phyloP scores from a whole-genome alignment of 2,888 invertebrate genomes.

The Psylliodes chrysocephalus region DNA sequence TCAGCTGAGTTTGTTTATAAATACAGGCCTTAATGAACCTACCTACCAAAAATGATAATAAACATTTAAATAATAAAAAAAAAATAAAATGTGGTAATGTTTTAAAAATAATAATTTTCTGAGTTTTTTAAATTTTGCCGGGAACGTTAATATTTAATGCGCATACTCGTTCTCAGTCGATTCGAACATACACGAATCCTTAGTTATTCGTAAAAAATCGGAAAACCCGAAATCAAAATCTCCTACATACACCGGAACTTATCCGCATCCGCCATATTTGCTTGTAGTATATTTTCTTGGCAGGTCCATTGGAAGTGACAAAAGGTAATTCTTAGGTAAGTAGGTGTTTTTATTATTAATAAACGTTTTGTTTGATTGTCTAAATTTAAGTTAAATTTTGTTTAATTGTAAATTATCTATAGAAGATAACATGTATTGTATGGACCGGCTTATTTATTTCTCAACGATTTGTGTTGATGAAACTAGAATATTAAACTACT shows the following conservation, averaged over 20 bases:
- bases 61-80: too few relatives aligned
- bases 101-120: too few relatives aligned
- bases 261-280: slow-evolving; percentile 12
- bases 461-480: background rate
- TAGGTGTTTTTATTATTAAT: background rate
- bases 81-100: too few relatives aligned
- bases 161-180: too few relatives aligned
- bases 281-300: slow-evolving; percentile 20
- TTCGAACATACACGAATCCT: too few relatives aligned
- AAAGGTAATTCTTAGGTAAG: slow-evolving; percentile 23
- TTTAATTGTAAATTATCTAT: too few relatives aligned
- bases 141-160: too few relatives aligned
- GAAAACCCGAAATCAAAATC: background rate
- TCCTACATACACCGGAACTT: background rate
- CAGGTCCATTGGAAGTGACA: slow-evolving; percentile 29
- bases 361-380: background rate
- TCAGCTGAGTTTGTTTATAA: too few relatives aligned
- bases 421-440: background rate
- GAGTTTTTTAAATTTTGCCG: background rate
- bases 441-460: background rate
- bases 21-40: too few relatives aligned
- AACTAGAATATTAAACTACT: background rate
- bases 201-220: background rate
- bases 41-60: too few relatives aligned
- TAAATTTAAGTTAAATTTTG: background rate